phyloP scores from a whole-genome alignment of 2,888 invertebrate species.

The Mesorhabditis spiculigera region DNA sequence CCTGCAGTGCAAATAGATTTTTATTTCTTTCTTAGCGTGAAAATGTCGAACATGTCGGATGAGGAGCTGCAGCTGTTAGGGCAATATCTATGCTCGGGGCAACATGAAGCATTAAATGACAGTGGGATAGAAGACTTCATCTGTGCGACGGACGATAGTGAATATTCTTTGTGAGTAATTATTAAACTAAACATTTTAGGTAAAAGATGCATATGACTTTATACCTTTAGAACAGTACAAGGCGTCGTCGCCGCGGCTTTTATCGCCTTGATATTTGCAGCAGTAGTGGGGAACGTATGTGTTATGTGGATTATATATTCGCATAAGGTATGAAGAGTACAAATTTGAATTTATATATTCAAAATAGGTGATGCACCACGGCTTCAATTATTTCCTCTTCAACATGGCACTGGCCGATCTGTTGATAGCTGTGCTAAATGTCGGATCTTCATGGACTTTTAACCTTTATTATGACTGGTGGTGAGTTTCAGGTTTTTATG shows the following conservation, averaged over 20 bases:
- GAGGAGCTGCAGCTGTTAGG: too few relatives aligned
- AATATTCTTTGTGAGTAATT: too few relatives aligned
- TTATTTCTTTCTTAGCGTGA: too few relatives aligned
- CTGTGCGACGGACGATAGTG: too few relatives aligned
- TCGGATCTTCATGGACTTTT: slow-evolving; percentile 50
- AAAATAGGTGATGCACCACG: slow-evolving; percentile 43
- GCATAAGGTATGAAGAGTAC: slow-evolving; percentile 24
- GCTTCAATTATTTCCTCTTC: slow-evolving; percentile 52
- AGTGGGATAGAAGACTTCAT: too few relatives aligned
- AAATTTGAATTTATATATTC: neutral
- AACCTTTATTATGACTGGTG: slow-evolving; percentile 50
- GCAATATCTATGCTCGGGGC: too few relatives aligned
- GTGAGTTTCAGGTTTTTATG: slow-evolving; percentile 14
- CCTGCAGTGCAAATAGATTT: too few relatives aligned
- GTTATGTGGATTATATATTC: slow-evolving; percentile 52
- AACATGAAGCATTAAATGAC: too few relatives aligned
- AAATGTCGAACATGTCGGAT: too few relatives aligned
- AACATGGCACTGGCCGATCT: slow-evolving; percentile 53
- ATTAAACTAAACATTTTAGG: too few relatives aligned
- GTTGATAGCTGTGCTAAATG: slow-evolving; percentile 48
- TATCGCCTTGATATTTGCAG: slow-evolving; percentile 34
- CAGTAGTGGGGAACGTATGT: slow-evolving; percentile 44
- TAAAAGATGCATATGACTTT: too few relatives aligned
- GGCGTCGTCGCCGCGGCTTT: slow-evolving; percentile 40
- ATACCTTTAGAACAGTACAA: slow-evolving; percentile 28